These are phyloP conservation scores for Poicephalus gulielmi DNA, from an alignment of 2,113 vertebrate species.

Conservation along the genomic window DNA sequence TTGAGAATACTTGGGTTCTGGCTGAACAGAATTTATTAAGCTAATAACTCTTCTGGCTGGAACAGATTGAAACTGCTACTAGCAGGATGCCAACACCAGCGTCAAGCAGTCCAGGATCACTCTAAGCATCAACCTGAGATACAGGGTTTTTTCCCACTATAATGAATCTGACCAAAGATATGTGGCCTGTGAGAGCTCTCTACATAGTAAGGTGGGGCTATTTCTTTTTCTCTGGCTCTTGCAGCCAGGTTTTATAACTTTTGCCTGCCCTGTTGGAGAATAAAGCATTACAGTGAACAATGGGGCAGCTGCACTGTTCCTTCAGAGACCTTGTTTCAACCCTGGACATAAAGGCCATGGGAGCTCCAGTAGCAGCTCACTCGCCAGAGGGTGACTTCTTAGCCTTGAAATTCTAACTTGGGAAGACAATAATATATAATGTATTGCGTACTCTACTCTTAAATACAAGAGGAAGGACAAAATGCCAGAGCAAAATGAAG, in stretches of 20 bases:
- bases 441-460: neutral
- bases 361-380: neutral
- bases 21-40: neutral
- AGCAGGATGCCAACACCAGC: neutral
- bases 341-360: accelerated
- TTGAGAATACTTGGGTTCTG: neutral
- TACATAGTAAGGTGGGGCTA: neutral
- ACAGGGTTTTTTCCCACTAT: neutral
- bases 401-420: neutral
- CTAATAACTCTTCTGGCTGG: neutral
- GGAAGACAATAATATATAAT: neutral
- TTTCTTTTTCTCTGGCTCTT: neutral
- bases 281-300: neutral
- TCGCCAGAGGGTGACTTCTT: neutral
- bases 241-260: neutral
- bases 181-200: neutral
- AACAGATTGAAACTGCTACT: neutral
- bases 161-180: neutral
- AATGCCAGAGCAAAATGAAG: neutral
- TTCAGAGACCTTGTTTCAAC: neutral
- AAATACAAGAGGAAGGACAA: neutral
- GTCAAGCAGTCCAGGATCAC: neutral
- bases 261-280: neutral
- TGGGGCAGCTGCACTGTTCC: neutral
- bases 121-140: neutral